phyloP scores from a whole-genome alignment of 2,797 vertebrate species.

The Notolepis coatsorum region DNA sequence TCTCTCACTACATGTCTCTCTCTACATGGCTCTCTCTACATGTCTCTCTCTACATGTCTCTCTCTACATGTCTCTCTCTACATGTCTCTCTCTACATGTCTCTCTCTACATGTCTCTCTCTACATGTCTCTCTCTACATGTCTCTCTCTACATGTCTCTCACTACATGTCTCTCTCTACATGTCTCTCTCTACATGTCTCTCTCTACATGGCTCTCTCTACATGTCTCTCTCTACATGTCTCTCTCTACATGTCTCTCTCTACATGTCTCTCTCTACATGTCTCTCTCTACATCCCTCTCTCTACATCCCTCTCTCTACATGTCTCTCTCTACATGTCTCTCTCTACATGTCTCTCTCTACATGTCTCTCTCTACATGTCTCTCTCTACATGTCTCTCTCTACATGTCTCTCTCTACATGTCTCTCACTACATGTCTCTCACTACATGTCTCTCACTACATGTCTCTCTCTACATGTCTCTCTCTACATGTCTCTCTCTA shows the following conservation, averaged over 20 bases:
- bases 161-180: background rate
- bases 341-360: no score
- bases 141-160: no score
- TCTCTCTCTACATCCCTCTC: constrained; percentile 27
- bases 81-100: no score
- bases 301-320: constrained; percentile 56
- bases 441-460: background rate
- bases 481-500: background rate
- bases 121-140: constrained; percentile 12
- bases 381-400: constrained; percentile 17
- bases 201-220: constrained; percentile 58
- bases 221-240: constrained; percentile 12
- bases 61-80: background rate
- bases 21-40: background rate
- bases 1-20: constrained; percentile 38
- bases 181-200: constrained; percentile 13
- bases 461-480: no score
- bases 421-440: constrained; percentile 38
- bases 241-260: no score
- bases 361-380: background rate
- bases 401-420: constrained; percentile 61
- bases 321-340: constrained; percentile 8
- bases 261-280: background rate
- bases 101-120: constrained; percentile 59
- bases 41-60: no score